Evolutionary conservation across 2,797 vertebrate genomes (phyloP), one percentile per base, ranked within the genome.

Genomic region (Xenops minutus): DNA sequence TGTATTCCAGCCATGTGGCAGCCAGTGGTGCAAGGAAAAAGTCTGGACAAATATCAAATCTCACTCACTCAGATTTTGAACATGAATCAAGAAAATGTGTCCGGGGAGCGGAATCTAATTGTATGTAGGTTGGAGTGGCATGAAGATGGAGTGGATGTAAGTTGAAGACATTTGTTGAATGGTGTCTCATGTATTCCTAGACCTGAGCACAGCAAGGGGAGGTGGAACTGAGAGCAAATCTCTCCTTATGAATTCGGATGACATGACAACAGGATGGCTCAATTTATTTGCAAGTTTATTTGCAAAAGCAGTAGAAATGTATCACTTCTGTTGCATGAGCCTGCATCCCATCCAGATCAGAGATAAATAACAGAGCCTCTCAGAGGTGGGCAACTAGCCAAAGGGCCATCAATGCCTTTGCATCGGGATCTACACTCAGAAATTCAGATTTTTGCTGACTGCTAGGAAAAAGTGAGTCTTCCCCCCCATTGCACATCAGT

Each of bases 11-110:
- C 0, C 7, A 19, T 6, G n/a, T 58, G 68, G 52, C 75, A 89
- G 64, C 29, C 59, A 66, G 39, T 2, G 3, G 55, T 6, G 34
- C 66, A 39, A 88, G 54, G 15, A 8, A 74, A 77, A 90, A 24
- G 14, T 37, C 46, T 7, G 48, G 63, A 30, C 37, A 87, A 69
- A 63, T 17, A 20, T 23, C 74, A 85, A 73, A 81, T 34, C 68
- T 95, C 81, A 71, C 68, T 95, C 78, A 69, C 48, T 82, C 20
- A 7, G 49, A 64, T 63, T 91, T 29, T 68, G 73, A 89, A 64
- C 49, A n/a, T 76, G 78, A 91, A 92, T 89, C 69, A 72, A 68
- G 51, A 55, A 92, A 88, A 90, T 30, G 24, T 62, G 39, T 62
- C 14, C 1, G 0, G n/a, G 43, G 48, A 59, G 8, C 8, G 8